Evolutionary conservation across 2,797 vertebrate genomes (phyloP).

Genomic region (Dromococcyx pavoninus): DNA sequence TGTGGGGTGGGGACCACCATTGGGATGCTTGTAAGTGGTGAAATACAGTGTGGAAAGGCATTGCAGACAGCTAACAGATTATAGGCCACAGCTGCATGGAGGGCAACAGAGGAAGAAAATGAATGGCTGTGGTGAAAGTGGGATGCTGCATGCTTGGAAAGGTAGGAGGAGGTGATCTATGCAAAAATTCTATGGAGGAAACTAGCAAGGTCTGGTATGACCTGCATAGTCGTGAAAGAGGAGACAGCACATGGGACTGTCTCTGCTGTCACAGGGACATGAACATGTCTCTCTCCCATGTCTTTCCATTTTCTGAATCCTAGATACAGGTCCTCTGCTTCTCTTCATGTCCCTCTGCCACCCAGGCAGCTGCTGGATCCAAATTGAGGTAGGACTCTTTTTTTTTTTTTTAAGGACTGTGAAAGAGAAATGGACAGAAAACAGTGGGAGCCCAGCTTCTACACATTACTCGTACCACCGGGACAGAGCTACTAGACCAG

Average conservation of each 20-base stretch:
- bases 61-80: background rate
- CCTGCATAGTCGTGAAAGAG: background rate
- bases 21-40: background rate
- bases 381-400: background rate
- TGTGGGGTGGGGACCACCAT: background rate
- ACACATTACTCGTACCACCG: background rate
- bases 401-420: background rate
- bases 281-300: background rate
- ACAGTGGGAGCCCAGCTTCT: background rate
- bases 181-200: background rate
- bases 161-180: background rate
- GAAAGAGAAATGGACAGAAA: background rate
- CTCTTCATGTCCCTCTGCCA: background rate
- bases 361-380: background rate
- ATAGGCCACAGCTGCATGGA: background rate
- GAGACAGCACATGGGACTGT: background rate
- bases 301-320: background rate
- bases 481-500: background rate
- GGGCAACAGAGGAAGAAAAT: background rate
- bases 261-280: background rate
- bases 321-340: background rate
- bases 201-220: background rate
- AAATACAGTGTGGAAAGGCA: background rate
- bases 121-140: background rate
- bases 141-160: background rate